Conservation (phyloP, 37 sponge, comb jelly and placozoan genomes). For the Petrosia ficiformis region DNA sequence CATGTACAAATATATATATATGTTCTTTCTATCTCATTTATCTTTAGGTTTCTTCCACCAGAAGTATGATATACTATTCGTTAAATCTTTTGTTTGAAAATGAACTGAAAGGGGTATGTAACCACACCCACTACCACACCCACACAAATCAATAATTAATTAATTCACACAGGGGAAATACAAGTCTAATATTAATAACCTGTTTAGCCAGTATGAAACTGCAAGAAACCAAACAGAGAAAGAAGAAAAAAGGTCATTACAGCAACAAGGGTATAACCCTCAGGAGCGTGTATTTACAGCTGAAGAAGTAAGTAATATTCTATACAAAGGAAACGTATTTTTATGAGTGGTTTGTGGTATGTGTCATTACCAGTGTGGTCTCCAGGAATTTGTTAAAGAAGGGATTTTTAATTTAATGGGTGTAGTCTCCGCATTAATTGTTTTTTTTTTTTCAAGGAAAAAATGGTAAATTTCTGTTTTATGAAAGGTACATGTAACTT, state of each 20-base stretch:
- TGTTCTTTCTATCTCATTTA: neutral
- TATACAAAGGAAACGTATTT: no score
- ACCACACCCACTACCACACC: neutral
- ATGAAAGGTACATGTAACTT: no score
- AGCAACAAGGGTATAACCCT: slow-evolving; percentile 30
- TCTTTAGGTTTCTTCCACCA: slow-evolving; percentile 47
- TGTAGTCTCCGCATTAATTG: no score
- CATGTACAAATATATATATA: neutral
- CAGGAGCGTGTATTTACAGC: slow-evolving; percentile 36
- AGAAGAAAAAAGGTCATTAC: slow-evolving; percentile 52
- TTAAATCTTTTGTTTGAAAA: slow-evolving; percentile 70
- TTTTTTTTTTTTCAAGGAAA: no score
- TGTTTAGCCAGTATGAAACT: slow-evolving; percentile 62
- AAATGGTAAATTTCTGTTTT: no score
- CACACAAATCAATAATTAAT: no score
- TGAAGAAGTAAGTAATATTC: slow-evolving; percentile 64
- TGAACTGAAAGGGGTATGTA: slow-evolving; percentile 73
- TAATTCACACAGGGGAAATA: slow-evolving; percentile 72
- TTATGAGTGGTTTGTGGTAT: no score
- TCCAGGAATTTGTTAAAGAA: no score
- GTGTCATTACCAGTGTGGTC: no score
- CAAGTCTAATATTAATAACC: slow-evolving; percentile 69
- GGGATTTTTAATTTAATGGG: no score
- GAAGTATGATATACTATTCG: slow-evolving; percentile 55
- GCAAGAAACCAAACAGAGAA: slow-evolving; percentile 50